phyloP scores from a whole-genome alignment of 2,797 vertebrate genomes.

The Carduelis carduelis region DNA sequence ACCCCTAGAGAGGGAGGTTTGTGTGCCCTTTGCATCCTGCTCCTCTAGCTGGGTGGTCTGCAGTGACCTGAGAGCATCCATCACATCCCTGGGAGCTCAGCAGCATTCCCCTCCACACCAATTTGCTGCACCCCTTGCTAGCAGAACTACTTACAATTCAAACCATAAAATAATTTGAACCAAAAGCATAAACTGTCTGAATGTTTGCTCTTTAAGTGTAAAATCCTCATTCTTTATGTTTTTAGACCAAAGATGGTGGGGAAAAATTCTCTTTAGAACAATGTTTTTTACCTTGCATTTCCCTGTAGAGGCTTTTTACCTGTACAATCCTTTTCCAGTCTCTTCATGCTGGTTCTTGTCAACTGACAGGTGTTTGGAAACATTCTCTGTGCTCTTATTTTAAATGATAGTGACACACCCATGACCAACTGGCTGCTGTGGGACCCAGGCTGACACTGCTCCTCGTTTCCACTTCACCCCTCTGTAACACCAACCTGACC shows the following conservation, averaged over 20 bases:
- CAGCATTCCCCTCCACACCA: neutral
- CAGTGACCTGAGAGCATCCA: neutral
- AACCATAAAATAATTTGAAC: neutral
- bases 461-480: neutral
- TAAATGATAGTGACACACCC: neutral
- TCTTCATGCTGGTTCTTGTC: neutral
- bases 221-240: neutral
- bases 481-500: neutral
- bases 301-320: neutral
- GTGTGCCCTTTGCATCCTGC: neutral
- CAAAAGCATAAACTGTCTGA: neutral
- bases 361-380: neutral
- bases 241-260: neutral
- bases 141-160: neutral
- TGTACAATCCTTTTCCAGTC: neutral
- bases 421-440: neutral
- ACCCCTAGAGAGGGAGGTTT: neutral
- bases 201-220: neutral
- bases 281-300: neutral
- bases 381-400: neutral
- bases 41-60: neutral
- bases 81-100: neutral
- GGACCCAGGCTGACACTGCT: fast-evolving
- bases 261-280: neutral
- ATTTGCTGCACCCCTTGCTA: neutral